Evolutionary conservation across 2,797 vertebrate species (phyloP).

Genomic region (Pseudochirops cupreus): DNA sequence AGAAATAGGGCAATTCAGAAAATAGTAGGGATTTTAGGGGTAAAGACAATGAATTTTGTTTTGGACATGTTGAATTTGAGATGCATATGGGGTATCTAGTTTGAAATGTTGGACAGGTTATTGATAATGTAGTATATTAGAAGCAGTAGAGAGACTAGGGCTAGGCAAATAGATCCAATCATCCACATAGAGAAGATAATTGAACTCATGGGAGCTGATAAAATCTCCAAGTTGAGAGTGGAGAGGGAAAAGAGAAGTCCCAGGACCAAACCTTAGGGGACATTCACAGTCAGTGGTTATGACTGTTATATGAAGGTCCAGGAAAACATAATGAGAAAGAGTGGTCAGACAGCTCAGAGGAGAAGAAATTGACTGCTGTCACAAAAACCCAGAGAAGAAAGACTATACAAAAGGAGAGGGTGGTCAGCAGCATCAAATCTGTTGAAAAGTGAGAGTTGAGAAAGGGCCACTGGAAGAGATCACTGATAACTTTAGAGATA

Average conservation of each 20-base stretch:
- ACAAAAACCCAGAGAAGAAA: background rate
- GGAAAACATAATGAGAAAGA: background rate
- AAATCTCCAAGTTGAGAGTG: background rate
- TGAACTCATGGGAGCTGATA: background rate
- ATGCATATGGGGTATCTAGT: background rate
- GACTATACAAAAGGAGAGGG: background rate
- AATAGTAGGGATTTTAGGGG: background rate
- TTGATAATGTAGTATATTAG: background rate
- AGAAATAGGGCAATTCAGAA: background rate
- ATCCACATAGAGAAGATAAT: background rate
- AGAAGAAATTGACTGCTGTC: background rate
- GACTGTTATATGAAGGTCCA: background rate
- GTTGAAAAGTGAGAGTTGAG: background rate
- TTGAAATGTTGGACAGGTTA: background rate
- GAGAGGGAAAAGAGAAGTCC: background rate
- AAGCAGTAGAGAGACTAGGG: background rate
- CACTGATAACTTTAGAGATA: background rate
- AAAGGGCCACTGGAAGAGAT: background rate
- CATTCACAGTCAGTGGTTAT: background rate
- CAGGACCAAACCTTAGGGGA: background rate
- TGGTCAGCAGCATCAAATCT: background rate
- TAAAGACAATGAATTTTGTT: background rate
- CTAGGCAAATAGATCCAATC: background rate
- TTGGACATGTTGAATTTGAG: background rate
- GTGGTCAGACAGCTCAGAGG: background rate